Base-by-base conservation (phyloP, 2,888 invertebrate species). In the Andrena marginata region DNA sequence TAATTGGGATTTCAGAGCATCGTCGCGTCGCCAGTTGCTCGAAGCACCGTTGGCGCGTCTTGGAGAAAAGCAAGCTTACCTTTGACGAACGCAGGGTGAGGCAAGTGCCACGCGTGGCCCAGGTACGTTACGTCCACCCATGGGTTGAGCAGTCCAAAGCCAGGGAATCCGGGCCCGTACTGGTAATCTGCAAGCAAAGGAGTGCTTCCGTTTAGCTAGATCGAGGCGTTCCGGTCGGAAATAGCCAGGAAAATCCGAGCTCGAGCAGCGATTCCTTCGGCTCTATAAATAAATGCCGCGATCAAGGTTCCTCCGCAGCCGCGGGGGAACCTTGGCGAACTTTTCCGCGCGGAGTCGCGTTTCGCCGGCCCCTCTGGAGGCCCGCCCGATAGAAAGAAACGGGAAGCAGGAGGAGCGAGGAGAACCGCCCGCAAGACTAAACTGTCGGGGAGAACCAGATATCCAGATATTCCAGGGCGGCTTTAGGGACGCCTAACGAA, bases 51-150 rank as follows among this genome's bases (percentile, higher is more conserved):
- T 13, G 0, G 2, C 1, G 42, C 13, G 4, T 4, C 42, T 42
- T 42, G 5, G 6, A 16, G n/a, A 0, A 42, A 54, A 63, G 10
- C 1, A 7, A 2, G 8, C 91, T 94, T 94, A 95, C 96, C 96
- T 96, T 97, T 97, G 63, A 96, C 94, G 84, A 97, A 94, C 2
- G 96, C 94, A 4, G 95, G 95, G 91, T 95, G 95, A n/a, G 91
- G 91, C 77, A 94, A 76, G 72, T 91, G 92, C 93, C 96, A 96
- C 63, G 97, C 96, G 93, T 97, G 97, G 90, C 96, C 96, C 94
- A 97, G 96, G 93, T 97, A 97, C 5, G 97, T 97, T 1, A 97
- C 97, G 92, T 98, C 98, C 88, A 98, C 94, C 97, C 98, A 98
- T 0, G 97, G 97, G 91, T 97, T 97, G 77, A 98, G 94, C 83